Percentiles rank a stretch among this genome's conserved stretches.
These are phyloP conservation scores for Triops longicaudatus DNA, from an alignment of 1,140 invertebrate species.

Conservation along the genomic window DNA sequence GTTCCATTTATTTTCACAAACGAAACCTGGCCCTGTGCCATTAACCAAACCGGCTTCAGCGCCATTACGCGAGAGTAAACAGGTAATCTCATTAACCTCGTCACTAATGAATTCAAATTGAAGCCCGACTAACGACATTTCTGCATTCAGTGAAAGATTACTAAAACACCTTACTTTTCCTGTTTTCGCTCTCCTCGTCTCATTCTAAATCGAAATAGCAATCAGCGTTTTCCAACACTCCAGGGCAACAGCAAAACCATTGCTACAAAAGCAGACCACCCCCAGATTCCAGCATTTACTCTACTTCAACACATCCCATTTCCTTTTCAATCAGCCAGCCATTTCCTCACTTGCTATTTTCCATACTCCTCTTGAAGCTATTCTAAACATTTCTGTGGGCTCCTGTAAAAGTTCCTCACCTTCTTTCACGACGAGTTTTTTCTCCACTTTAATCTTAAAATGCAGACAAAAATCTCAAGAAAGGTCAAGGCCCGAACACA, in stretches of 20 bases:
- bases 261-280: neutral
- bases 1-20: too few species aligned
- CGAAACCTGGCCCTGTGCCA: too few species aligned
- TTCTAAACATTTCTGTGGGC: neutral
- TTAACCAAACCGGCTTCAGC: too few species aligned
- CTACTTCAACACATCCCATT: neutral
- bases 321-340: neutral
- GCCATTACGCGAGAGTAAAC: too few species aligned
- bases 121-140: too few species aligned
- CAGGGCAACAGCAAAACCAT: neutral
- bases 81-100: too few species aligned
- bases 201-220: slow-evolving; percentile 2
- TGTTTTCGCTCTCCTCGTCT: neutral
- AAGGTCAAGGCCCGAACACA: neutral
- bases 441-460: neutral
- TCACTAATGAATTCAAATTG: too few species aligned
- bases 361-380: neutral
- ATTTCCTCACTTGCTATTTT: slow-evolving; percentile 8
- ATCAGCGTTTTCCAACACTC: neutral
- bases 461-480: neutral
- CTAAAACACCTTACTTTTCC: too few species aligned
- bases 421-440: neutral
- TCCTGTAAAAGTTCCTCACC: neutral
- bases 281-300: neutral
- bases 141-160: too few species aligned